Evolutionary conservation across 2,113 vertebrate genomes (phyloP).

Genomic region (Cochlearius cochlearius): DNA sequence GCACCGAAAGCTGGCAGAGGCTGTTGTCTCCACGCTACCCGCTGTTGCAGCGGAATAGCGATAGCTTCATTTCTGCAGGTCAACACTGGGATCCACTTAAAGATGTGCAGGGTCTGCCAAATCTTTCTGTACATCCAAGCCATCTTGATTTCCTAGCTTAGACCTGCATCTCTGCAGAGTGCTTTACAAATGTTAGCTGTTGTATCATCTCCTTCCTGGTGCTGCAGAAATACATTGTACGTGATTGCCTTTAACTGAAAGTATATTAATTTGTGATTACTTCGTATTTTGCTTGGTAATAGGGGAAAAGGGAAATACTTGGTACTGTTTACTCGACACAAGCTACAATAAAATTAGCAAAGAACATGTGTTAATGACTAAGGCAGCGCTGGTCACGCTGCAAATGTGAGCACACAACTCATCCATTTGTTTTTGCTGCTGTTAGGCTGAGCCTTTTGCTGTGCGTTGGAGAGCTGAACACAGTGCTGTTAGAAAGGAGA

Average conservation of each 20-base stretch:
- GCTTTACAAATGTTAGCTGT: not conserved
- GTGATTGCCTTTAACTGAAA: not conserved
- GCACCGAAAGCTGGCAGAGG: not conserved
- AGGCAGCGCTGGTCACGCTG: fast-evolving
- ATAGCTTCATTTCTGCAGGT: not conserved
- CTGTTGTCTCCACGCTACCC: no score
- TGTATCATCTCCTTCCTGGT: not conserved
- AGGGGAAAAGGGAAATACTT: not conserved
- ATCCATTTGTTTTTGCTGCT: not conserved
- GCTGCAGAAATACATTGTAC: not conserved
- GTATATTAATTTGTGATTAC: not conserved
- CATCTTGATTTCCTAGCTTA: not conserved
- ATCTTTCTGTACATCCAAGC: not conserved
- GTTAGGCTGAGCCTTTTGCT: not conserved
- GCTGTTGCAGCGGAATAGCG: not conserved
- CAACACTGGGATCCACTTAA: not conserved
- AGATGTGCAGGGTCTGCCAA: not conserved
- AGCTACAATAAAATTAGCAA: not conserved
- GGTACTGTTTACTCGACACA: not conserved
- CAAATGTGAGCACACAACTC: not conserved
- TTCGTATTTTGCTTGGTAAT: not conserved
- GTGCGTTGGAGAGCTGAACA: not conserved
- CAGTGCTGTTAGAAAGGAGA: not conserved
- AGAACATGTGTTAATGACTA: not conserved
- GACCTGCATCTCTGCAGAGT: not conserved